phyloP scores from a whole-genome alignment of 2,888 invertebrate species.

The Xestia ashworthii region DNA sequence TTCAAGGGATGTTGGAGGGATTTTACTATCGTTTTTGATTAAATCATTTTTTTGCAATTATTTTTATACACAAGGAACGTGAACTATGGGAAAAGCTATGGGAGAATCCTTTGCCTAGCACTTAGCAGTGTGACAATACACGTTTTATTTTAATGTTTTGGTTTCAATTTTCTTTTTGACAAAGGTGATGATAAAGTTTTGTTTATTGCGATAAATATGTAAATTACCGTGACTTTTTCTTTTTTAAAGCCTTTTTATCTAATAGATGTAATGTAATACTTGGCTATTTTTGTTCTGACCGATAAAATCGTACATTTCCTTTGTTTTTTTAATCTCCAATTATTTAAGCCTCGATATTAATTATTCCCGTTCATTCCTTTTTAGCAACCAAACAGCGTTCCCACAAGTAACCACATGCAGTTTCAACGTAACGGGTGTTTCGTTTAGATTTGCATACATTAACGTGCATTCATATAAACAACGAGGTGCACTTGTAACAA shows the following conservation, averaged over 20 bases:
- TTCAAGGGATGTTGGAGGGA: constrained; percentile 18
- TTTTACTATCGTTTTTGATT: neutral
- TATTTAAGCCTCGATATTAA: neutral
- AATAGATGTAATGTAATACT: neutral
- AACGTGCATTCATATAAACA: constrained; percentile 66
- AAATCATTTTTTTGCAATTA: neutral
- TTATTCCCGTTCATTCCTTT: constrained; percentile 48
- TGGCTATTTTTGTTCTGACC: constrained; percentile 25
- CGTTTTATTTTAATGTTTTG: neutral
- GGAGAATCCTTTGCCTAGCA: neutral
- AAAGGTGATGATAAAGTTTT: neutral
- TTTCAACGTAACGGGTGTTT: constrained; percentile 71
- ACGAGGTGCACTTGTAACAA: constrained; percentile 77
- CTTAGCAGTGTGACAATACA: neutral
- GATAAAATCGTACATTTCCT: constrained; percentile 11
- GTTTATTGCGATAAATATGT: constrained; percentile 13
- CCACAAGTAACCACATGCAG: constrained; percentile 72
- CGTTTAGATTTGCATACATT: constrained; percentile 79
- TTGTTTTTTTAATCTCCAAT: neutral
- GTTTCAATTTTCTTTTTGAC: neutral
- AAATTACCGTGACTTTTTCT: constrained; percentile 7
- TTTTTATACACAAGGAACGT: neutral
- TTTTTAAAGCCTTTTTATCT: constrained; percentile 21
- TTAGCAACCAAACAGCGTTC: constrained; percentile 73
- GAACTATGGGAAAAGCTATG: too few species aligned